Conservation (phyloP, 2,888 invertebrate genomes). For the Callyntrura sp. region DNA sequence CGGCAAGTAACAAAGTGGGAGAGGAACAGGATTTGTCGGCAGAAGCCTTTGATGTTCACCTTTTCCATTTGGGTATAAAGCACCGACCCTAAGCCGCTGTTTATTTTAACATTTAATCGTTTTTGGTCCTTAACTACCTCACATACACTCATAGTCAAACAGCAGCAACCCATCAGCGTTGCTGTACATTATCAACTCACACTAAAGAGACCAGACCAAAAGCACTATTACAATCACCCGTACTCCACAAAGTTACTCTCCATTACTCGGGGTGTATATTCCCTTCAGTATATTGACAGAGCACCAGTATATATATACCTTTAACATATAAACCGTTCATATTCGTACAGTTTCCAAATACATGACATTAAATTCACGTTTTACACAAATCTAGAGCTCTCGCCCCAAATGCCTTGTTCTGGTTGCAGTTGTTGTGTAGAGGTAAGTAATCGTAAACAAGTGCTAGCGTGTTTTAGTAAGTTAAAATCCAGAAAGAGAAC, state of each 20-base stretch:
- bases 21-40: slow-evolving; percentile 82
- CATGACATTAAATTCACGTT: slow-evolving; percentile 72
- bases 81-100: slow-evolving; percentile 81
- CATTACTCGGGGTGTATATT: slow-evolving; percentile 30
- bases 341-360: slow-evolving; percentile 25
- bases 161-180: slow-evolving; percentile 65
- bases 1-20: slow-evolving; percentile 76
- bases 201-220: slow-evolving; percentile 24
- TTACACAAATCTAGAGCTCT: slow-evolving; percentile 65
- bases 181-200: slow-evolving; percentile 53
- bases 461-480: slow-evolving; percentile 27
- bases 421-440: not conserved
- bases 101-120: slow-evolving; percentile 84
- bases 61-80: slow-evolving; percentile 82
- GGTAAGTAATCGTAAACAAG: slow-evolving; percentile 18
- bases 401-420: slow-evolving; percentile 45
- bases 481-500: slow-evolving; percentile 29
- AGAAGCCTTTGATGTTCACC: slow-evolving; percentile 84
- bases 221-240: slow-evolving; percentile 30
- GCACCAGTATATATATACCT: not conserved
- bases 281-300: not conserved
- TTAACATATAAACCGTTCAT: not conserved
- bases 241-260: slow-evolving; percentile 56
- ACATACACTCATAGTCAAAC: slow-evolving; percentile 75
- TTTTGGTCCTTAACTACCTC: slow-evolving; percentile 82